Evolutionary conservation across 2,888 invertebrate species (phyloP).

Genomic region (Zelleria hepariella): DNA sequence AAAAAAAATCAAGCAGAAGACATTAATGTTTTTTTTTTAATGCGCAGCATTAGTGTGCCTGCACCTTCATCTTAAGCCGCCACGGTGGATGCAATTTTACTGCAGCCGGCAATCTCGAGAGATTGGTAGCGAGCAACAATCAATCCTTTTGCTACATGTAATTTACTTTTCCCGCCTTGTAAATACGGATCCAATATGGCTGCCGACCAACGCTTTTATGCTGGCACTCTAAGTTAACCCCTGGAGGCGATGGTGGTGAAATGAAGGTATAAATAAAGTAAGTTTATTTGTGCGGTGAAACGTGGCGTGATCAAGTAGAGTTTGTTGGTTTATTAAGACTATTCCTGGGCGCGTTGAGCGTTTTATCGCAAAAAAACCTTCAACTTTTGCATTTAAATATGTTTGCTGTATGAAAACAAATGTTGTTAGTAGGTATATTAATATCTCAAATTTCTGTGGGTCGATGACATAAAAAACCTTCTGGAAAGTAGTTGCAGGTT

Average conservation of each 20-base stretch:
- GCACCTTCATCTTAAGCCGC: too few relatives aligned
- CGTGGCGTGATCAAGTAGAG: not conserved
- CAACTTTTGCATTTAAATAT: too few relatives aligned
- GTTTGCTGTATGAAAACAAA: too few relatives aligned
- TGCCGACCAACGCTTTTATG: slow-evolving; percentile 13
- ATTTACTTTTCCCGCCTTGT: slow-evolving; percentile 51
- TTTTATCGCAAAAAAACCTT: too few relatives aligned
- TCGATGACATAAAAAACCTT: too few relatives aligned
- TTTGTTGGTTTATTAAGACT: not conserved
- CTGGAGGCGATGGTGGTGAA: not conserved
- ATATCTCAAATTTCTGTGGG: too few relatives aligned
- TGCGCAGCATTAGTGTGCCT: too few relatives aligned
- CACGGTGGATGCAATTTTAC: slow-evolving; percentile 30
- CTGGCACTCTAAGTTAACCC: slow-evolving; percentile 5
- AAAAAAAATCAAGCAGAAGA: too few relatives aligned
- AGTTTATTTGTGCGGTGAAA: not conserved
- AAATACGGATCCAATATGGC: slow-evolving; percentile 23
- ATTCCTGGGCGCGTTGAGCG: too few relatives aligned
- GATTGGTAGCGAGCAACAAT: slow-evolving; percentile 9
- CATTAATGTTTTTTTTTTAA: too few relatives aligned
- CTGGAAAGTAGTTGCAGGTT: too few relatives aligned
- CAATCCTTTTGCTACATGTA: slow-evolving; percentile 27
- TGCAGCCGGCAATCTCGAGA: slow-evolving; percentile 33
- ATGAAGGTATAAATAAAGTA: slow-evolving; percentile 4
- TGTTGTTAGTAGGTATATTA: too few relatives aligned